These are phyloP conservation scores for rabbit (Oryctolagus cuniculus) DNA, from an alignment of 2,113 vertebrate genomes.

Conservation along the genomic window DNA sequence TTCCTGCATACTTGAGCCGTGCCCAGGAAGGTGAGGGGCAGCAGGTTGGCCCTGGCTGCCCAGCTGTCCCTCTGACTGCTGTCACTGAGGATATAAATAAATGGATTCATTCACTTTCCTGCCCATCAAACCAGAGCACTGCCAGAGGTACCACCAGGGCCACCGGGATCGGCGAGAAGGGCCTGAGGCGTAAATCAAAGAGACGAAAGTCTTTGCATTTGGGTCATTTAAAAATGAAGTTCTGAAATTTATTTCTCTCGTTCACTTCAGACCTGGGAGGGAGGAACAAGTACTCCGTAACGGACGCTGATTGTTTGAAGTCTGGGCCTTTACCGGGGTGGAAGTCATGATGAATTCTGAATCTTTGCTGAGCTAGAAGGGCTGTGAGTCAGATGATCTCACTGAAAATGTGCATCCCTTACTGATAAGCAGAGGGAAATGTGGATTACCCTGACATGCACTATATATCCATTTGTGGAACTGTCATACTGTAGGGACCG, in stretches of 20 bases:
- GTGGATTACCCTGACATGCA: too few relatives aligned
- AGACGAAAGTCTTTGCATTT: conserved; percentile 32
- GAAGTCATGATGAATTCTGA: not conserved
- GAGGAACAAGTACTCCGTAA: not conserved
- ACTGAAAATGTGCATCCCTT: not conserved
- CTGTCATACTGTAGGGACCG: too few relatives aligned
- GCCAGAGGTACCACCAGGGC: conserved; percentile 63
- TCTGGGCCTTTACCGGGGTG: not conserved
- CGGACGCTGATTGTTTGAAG: not conserved
- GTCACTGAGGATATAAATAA: conserved; percentile 87
- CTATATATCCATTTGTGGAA: too few relatives aligned
- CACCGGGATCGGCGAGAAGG: conserved; percentile 61
- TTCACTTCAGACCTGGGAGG: conserved; percentile 6
- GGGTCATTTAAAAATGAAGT: not conserved
- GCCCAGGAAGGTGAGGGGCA: conserved; percentile 80
- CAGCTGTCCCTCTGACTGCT: conserved; percentile 84
- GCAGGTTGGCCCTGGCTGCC: conserved; percentile 73
- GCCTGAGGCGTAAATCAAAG: not conserved
- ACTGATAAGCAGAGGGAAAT: not conserved
- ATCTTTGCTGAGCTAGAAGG: not conserved
- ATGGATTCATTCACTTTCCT: conserved; percentile 72
- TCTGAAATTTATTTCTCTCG: not conserved
- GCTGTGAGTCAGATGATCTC: not conserved
- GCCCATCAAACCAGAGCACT: conserved; percentile 58
- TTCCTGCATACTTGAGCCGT: conserved; percentile 67